Evolutionary conservation across 2,113 vertebrate genomes (phyloP).

Genomic region (Antechinus stuartii): DNA sequence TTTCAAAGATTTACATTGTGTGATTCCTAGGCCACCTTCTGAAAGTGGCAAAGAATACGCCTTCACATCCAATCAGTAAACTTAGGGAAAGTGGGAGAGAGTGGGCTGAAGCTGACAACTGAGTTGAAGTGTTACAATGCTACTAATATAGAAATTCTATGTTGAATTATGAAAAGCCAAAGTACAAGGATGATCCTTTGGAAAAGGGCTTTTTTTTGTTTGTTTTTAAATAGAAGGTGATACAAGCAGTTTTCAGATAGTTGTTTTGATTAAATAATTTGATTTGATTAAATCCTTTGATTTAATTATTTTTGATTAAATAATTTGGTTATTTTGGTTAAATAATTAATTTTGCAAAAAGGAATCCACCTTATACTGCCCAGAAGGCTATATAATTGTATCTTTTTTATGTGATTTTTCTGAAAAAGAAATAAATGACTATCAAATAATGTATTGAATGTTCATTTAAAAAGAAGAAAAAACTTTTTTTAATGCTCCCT

Average conservation of each 20-base stretch:
- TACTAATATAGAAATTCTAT: not conserved
- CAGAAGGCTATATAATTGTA: not conserved
- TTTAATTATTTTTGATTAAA: no score
- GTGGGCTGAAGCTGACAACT: not conserved
- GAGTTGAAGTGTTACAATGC: not conserved
- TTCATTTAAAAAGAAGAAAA: not conserved
- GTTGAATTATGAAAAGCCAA: not conserved
- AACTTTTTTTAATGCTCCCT: not conserved
- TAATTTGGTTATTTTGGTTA: not conserved
- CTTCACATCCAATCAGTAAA: not conserved
- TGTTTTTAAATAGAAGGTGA: not conserved
- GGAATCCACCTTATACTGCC: not conserved
- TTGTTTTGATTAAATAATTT: not conserved
- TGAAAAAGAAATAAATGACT: not conserved
- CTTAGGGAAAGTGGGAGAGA: not conserved
- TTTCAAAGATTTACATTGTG: not conserved
- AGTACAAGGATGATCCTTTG: not conserved
- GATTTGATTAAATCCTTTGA: no score
- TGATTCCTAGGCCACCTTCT: not conserved
- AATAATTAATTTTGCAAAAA: not conserved
- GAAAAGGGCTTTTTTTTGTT: not conserved
- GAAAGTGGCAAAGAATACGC: not conserved
- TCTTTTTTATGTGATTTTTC: not conserved
- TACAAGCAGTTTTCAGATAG: not conserved
- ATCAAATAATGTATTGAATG: not conserved